A percentile compares a stretch with the other conserved stretches of the same genome.
Evolutionary conservation across 2,888 invertebrate species (phyloP).

Genomic region (Eubasilissa splendida): DNA sequence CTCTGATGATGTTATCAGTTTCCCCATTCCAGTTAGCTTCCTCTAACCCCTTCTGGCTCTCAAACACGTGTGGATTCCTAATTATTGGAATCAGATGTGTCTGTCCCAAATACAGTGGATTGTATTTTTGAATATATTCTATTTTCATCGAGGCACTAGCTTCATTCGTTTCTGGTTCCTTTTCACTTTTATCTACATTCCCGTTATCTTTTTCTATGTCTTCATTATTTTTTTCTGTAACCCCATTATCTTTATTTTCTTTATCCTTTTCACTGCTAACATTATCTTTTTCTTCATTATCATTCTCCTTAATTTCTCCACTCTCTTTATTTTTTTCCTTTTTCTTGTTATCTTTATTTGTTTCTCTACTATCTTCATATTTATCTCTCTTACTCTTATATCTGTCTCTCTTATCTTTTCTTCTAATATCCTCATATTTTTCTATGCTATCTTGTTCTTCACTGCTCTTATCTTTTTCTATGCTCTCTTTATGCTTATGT

Average conservation of each 20-base stretch:
- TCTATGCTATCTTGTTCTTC: slow-evolving; percentile 8
- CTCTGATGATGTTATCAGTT: slow-evolving; percentile 44
- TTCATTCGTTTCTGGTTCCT: neutral
- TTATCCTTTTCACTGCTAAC: neutral
- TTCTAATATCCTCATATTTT: neutral
- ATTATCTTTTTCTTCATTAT: neutral
- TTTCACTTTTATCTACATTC: neutral
- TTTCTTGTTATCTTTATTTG: neutral
- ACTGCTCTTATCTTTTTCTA: neutral
- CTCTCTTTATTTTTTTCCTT: neutral
- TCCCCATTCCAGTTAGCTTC: slow-evolving; percentile 45
- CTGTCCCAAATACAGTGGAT: slow-evolving; percentile 48
- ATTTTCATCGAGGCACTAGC: slow-evolving; percentile 6
- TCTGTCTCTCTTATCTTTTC: neutral
- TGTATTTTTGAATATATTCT: slow-evolving; percentile 11
- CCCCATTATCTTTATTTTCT: neutral
- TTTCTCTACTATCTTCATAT: neutral
- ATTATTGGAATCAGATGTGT: slow-evolving; percentile 53
- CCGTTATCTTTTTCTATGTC: neutral
- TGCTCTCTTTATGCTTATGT: neutral
- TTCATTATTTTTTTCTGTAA: neutral
- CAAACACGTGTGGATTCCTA: slow-evolving; percentile 47
- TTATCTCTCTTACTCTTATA: neutral
- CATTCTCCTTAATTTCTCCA: neutral
- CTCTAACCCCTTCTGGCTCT: slow-evolving; percentile 46